Evolutionary conservation across 2,797 vertebrate species (phyloP), one percentile per base, ranked within the genome.

Genomic region (Salmo trutta): DNA sequence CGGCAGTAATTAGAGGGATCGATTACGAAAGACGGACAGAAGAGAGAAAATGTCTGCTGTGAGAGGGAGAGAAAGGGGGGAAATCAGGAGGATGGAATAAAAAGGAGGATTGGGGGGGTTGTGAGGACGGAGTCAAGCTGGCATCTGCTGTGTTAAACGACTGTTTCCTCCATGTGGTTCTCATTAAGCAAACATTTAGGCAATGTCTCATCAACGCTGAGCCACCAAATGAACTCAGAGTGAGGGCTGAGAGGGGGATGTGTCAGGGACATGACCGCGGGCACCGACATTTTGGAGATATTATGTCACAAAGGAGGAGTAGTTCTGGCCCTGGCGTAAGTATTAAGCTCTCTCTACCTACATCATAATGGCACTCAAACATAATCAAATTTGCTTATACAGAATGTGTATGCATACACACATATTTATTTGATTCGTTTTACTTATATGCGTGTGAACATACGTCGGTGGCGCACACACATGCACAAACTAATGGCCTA

Each of bases 181-280:
- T 83, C 81, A 85, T 89, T 89, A 88, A 80, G 69, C 56, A 76
- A 83, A 85, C 84, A 87, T 87, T 88, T 78, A 80, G 86, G 81
- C 82, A 83, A 79, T 81, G 75, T 75, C 62, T 87, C 74, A 86
- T 89, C 86, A 83, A 77, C 83, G 59, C 70, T 89, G 88, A 90
- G 86, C 80, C 82, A 87, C 75, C 91, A 82, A 72, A n/a, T 73
- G 66, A 82, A 27, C 64, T 56, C 54, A 0, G 17, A 56, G 19
- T 56, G 54, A 59, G 56, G 19, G 41, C 10, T 14, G 41, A 19
- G 56, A 59, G 56, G 8, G 19, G n/a, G n/a, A 59, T 59, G 54
- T n/a, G 54, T 19, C 54, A 59, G 54, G 54, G 54, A 19, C 16
- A 59, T 59, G 54, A 21, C n/a, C 56, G 5, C 8, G 17, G 56